Evolutionary conservation across 2,113 vertebrate species (phyloP), one percentile per base, ranked within the genome.

Genomic region (Stegostoma tigrinum): DNA sequence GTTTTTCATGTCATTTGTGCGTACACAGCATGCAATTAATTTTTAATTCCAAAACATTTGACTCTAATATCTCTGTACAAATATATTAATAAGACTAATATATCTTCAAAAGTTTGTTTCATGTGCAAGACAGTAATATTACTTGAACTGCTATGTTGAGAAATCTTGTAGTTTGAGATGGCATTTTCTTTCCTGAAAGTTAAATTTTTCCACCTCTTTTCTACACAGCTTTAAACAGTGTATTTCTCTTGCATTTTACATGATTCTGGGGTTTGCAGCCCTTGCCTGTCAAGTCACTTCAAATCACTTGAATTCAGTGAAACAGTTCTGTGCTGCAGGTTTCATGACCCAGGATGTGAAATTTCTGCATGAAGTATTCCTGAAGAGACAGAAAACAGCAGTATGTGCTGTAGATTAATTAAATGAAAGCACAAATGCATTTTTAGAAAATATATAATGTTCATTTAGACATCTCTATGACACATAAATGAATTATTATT

Each of bases 281-380:
- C 97, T 98, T 97, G 98, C 98, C 98, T 99, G 99, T 99, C 99
- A 98, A 97, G 97, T 99, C 97, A 95, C 96, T 98, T 99, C 98
- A 98, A 98, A 97, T 99, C 99, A 99, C 86, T 97, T 96, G 97
- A 97, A 97, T 97, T 98, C 98, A 98, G 97, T 97, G 97, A 98
- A 98, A 98, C 97, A 97, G 97, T 97, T 98, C 98, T 97, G 96
- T 97, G 97, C 97, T 97, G 97, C 98, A 97, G 95, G 97, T 98
- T 98, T 97, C 97, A 97, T 97, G 97, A 97, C 97, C 97, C 97
- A 97, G 97, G 45, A 70, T 52, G 42, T 95, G 94, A 42, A 95
- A 95, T 95, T 72, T 97, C 97, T 96, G 97, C 97, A 97, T 96
- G 97, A 97, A 96, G 96, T 97, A 97, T 96, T 97, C 95, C 96